Base-by-base conservation (phyloP, 2,113 vertebrate genomes). In the Geococcyx californianus region DNA sequence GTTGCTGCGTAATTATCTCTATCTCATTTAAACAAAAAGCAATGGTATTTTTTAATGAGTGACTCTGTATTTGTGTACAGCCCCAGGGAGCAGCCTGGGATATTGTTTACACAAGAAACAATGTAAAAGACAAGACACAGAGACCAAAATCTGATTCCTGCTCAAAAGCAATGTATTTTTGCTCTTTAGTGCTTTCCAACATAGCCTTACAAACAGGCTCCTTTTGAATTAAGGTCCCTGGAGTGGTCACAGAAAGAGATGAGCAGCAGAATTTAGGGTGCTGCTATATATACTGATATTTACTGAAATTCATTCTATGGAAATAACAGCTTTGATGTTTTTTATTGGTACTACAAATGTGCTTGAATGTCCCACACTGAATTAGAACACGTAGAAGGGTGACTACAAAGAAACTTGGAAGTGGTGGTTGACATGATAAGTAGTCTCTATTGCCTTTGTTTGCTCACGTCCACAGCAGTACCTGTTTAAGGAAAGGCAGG, bases 401-500 rank as follows among this genome's bases (percentile, higher is more conserved):
- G 29, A 54, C 66, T 19, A 23, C 45, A 62, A 8, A 58, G 75
- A 31, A 47, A 72, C 5, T 6, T 38, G 19, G 33, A 40, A 56
- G 31, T 6, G 38, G 45, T 13, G 16, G 76, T 14, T 2, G 3
- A 19, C 54, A 25, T 5, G 31, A 42, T 28, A n/a, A 45, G 33
- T 38, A 6, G 20, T 6, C 26, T 77, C 28, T 21, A 59, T 26
- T 76, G 60, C 45, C 66, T 47, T n/a, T 1, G 2, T 29, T 19
- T 75, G 44, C 54, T 47, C 17, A 5, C 34, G 18, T 28, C 60
- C 54, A 15, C 14, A 21, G 60, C 64, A 31, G 75, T 97, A 98
- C 98, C 98, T 98, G 98, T 73, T 90, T 98, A 23, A 92, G 70
- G 38, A 96, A 97, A 64, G 98, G 97, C 59, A 98, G 95, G 73